Percentiles rank a stretch among this genome's conserved stretches.
Evolutionary conservation across 2,113 vertebrate species (phyloP).

Genomic region (Gadus chalcogrammus): DNA sequence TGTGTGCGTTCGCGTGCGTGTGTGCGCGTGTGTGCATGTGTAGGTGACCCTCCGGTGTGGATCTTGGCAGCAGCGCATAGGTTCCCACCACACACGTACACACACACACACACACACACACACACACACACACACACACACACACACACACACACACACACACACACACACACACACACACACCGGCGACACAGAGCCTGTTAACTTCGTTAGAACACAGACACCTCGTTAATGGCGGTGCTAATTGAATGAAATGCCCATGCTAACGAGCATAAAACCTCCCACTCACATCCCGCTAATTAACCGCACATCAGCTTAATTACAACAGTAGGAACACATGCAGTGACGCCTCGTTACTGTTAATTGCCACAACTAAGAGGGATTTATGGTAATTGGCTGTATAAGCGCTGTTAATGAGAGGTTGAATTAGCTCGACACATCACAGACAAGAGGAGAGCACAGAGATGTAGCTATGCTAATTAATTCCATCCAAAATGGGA

Average conservation of each 20-base stretch:
- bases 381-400: constrained; percentile 99
- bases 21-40: constrained; percentile 2
- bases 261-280: constrained; percentile 99
- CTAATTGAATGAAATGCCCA: constrained; percentile 99
- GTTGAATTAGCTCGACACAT: constrained; percentile 65
- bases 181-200: constrained; percentile 28
- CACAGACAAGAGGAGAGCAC: constrained; percentile 47
- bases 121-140: constrained; percentile 9
- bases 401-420: constrained; percentile 81
- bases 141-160: constrained; percentile 20
- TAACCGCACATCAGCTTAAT: constrained; percentile 98
- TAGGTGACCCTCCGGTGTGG: background rate
- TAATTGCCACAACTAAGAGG: constrained; percentile 91
- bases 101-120: constrained; percentile 32
- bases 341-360: constrained; percentile 83
- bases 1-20: background rate
- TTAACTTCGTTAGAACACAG: constrained; percentile 68
- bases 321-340: constrained; percentile 97
- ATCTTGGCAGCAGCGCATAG: background rate
- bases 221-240: constrained; percentile 87
- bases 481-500: constrained; percentile 66
- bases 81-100: constrained; percentile 1
- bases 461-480: constrained; percentile 72
- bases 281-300: constrained; percentile 98
- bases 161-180: constrained; percentile 11